Evolutionary conservation across 2,113 vertebrate genomes (phyloP), one percentile per base, ranked within the genome.

Genomic region (Acrocephalus arundinaceus): DNA sequence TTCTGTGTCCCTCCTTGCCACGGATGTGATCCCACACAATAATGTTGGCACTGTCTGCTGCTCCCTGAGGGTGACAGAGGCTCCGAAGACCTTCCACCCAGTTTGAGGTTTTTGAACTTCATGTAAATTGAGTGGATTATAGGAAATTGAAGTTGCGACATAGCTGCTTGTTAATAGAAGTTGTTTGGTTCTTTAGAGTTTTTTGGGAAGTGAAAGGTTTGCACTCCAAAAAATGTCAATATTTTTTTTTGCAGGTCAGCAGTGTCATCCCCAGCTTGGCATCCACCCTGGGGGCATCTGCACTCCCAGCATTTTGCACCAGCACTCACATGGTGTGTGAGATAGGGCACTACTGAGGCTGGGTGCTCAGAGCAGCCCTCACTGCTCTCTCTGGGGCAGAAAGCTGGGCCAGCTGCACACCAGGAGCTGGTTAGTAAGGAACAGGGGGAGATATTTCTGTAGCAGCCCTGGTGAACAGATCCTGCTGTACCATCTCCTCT

Each of bases 131-230:
- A 84, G 61, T 33, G 73, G 65, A 51, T 87, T 87, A 33, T 74
- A 91, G 67, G 93, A 94, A 91, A 93, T 10, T 24, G 57, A 85
- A 78, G 81, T 95, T 94, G 70, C 65, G 12, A 93, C 72, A 89
- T 12, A 91, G 59, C 77, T 93, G 43, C 35, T 81, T 63, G 25
- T 74, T 81, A 75, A 43, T 11, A 52, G 52, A 70, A 54, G 22
- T 28, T 63, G 31, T 8, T 72, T 77, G 20, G 7, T 31, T 63
- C 35, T 54, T 18, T 13, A 52, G 15, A 0, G 51, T 19, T 51
- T 77, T 71, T 65, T 61, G 9, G 7, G 55, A 93, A 90, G 46
- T 11, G 62, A 73, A 83, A 88, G 23, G 13, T 84, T 86, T 78
- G 51, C 52, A 28, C 57, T 94, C 43, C 10, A 57, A 17, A 91